A percentile compares a stretch with the other conserved stretches of the same genome.
phyloP scores from a whole-genome alignment of 2,888 invertebrate genomes.

The Aporophyla nigra region DNA sequence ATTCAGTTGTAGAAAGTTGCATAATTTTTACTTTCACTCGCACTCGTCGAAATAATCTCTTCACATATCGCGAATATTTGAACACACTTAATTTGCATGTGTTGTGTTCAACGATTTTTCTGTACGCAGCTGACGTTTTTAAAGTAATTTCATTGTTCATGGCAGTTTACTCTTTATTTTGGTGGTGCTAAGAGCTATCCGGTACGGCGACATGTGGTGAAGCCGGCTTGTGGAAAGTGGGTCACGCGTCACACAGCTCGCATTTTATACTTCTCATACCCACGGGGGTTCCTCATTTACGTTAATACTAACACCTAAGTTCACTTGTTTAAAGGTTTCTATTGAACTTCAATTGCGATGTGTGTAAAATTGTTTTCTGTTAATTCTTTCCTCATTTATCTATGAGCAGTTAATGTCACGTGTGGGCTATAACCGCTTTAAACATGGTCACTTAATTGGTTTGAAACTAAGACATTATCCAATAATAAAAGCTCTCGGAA shows the following conservation, averaged over 20 bases:
- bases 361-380: not conserved
- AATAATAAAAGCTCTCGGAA: constrained; percentile 7
- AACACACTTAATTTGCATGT: constrained; percentile 82
- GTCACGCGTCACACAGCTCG: constrained; percentile 88
- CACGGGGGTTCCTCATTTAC: constrained; percentile 82
- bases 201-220: constrained; percentile 82
- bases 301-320: constrained; percentile 40
- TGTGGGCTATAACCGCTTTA: not conserved
- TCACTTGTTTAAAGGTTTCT: constrained; percentile 31
- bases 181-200: constrained; percentile 73
- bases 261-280: constrained; percentile 84
- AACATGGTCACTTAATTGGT: constrained; percentile 18
- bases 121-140: constrained; percentile 75
- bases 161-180: constrained; percentile 78
- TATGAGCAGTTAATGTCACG: not conserved
- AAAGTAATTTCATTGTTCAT: constrained; percentile 63
- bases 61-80: constrained; percentile 82
- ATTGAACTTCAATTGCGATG: not conserved
- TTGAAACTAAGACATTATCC: constrained; percentile 18
- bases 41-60: constrained; percentile 81
- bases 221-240: constrained; percentile 87
- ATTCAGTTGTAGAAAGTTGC: constrained; percentile 87
- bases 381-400: constrained; percentile 2
- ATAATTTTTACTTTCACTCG: constrained; percentile 89
- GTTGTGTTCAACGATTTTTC: constrained; percentile 79